These are phyloP conservation scores for Spizella passerina DNA, from an alignment of 2,797 vertebrate species.

Conservation along the genomic window DNA sequence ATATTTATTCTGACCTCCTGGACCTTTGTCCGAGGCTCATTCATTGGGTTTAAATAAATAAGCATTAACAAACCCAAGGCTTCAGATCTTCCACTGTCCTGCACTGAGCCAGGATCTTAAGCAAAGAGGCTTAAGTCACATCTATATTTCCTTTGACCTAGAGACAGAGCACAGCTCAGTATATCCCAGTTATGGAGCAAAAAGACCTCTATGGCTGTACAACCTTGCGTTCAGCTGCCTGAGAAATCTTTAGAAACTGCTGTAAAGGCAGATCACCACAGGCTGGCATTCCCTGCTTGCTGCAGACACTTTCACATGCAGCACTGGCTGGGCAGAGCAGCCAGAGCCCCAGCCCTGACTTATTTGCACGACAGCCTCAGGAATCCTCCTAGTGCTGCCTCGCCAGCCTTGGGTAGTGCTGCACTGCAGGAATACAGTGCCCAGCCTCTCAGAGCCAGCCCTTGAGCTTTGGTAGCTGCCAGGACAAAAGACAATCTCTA, in stretches of 20 bases:
- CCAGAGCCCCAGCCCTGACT: background rate
- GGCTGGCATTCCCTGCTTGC: background rate
- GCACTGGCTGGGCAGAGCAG: background rate
- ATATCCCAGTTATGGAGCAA: background rate
- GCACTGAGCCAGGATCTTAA: background rate
- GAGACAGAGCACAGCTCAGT: background rate
- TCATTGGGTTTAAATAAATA: constrained; percentile 26
- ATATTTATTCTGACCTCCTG: background rate
- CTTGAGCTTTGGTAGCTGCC: background rate
- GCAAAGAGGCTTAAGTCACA: constrained; percentile 9
- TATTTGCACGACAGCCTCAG: background rate
- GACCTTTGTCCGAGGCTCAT: background rate
- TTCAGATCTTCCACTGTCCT: background rate
- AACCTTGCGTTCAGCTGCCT: background rate
- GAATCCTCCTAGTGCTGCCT: background rate
- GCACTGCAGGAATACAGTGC: background rate
- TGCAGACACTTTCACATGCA: background rate
- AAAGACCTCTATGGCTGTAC: background rate
- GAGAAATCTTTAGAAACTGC: background rate
- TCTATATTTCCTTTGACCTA: constrained; percentile 18
- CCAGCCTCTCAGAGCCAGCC: background rate
- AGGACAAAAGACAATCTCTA: constrained; percentile 9
- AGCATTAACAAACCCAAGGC: background rate
- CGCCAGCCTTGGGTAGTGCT: background rate
- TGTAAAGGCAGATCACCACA: background rate